Percentiles rank a stretch among this genome's conserved stretches.
Evolutionary conservation across 2,797 vertebrate genomes (phyloP).

Genomic region (Schizopygopsis pylzovi): DNA sequence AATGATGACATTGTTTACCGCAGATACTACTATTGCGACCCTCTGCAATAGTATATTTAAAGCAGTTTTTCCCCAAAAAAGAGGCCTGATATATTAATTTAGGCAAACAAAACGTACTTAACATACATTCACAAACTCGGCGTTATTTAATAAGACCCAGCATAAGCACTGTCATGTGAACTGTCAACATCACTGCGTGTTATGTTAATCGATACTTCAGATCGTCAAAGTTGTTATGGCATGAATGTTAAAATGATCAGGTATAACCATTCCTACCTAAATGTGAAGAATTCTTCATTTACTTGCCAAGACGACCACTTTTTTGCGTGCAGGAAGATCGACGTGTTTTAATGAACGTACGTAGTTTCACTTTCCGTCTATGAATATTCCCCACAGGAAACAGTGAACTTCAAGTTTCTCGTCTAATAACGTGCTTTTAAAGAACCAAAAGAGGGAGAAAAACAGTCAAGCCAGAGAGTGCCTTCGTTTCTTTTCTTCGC

Average conservation of each 20-base stretch:
- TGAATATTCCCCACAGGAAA: slow-evolving; percentile 41
- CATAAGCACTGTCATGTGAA: background rate
- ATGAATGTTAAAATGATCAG: background rate
- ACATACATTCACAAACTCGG: too few relatives aligned
- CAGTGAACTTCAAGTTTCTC: background rate
- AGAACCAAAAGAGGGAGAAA: background rate
- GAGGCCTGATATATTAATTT: background rate
- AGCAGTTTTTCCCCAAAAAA: background rate
- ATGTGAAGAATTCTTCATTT: background rate
- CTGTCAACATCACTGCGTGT: background rate
- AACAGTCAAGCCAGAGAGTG: background rate
- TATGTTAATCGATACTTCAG: background rate
- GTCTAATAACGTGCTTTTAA: background rate
- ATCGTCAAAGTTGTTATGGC: background rate
- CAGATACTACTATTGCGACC: background rate
- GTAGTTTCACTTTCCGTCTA: slow-evolving; percentile 63
- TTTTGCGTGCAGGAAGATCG: slow-evolving; percentile 56
- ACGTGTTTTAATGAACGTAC: slow-evolving; percentile 21
- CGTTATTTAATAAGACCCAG: background rate
- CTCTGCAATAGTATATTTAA: background rate
- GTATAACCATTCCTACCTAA: slow-evolving; percentile 32
- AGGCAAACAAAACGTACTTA: background rate
- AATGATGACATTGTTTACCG: slow-evolving; percentile 35
- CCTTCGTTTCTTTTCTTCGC: background rate
- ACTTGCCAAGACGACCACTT: slow-evolving; percentile 7